These are phyloP conservation scores for Trichogramma pretiosum DNA, from an alignment of 1,140 invertebrate species.

Conservation along the genomic window DNA sequence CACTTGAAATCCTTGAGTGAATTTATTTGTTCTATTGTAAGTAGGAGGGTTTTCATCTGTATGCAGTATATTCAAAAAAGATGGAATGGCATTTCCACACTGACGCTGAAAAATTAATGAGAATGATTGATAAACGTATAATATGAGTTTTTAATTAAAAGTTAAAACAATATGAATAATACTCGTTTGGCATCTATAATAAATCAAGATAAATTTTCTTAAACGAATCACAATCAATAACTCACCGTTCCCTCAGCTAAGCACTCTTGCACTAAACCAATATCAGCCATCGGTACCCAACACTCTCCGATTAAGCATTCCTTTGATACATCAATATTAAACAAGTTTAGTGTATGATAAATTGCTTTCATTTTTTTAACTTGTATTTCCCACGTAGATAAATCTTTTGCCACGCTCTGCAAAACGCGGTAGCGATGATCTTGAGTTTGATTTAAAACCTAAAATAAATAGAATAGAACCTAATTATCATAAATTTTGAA, in stretches of 20 bases:
- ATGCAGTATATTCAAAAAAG: constrained; percentile 88
- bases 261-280: constrained; percentile 77
- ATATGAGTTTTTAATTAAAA: too few relatives aligned
- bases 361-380: constrained; percentile 89
- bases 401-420: constrained; percentile 85
- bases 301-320: constrained; percentile 96
- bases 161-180: too few relatives aligned
- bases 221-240: too few relatives aligned
- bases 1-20: constrained; percentile 90
- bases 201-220: too few relatives aligned
- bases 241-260: constrained; percentile 82
- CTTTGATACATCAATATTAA: constrained; percentile 86
- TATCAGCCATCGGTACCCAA: constrained; percentile 87
- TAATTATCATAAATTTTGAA: too few relatives aligned
- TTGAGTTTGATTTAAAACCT: constrained; percentile 85
- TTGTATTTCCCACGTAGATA: constrained; percentile 93
- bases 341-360: constrained; percentile 80
- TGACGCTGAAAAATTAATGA: constrained; percentile 71
- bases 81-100: constrained; percentile 87
- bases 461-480: too few relatives aligned
- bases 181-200: too few relatives aligned
- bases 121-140: too few relatives aligned
- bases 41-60: constrained; percentile 88
- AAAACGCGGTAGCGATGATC: constrained; percentile 92
- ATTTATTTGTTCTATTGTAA: constrained; percentile 91